phyloP scores from a whole-genome alignment of 2,113 vertebrate species.

The Anas platyrhynchos region DNA sequence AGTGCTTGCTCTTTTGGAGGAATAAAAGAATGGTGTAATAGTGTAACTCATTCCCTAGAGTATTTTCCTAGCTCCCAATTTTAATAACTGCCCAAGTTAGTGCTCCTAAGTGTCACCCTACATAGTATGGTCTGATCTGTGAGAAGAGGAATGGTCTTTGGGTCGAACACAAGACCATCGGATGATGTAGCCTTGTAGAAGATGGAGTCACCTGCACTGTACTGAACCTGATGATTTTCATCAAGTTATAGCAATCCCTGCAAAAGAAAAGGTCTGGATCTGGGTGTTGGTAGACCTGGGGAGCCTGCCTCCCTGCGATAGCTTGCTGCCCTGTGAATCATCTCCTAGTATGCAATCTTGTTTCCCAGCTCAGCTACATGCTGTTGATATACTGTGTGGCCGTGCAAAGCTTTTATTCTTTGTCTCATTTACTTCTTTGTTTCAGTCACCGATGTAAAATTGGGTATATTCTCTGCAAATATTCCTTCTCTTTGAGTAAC shows the following conservation, averaged over 20 bases:
- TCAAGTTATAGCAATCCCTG: background rate
- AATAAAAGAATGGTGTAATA: accelerated
- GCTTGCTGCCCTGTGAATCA: background rate
- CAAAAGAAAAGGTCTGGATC: background rate
- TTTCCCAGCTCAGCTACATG: background rate
- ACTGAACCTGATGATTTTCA: background rate
- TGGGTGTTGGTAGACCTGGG: background rate
- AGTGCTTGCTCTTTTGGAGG: accelerated
- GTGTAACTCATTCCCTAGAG: background rate
- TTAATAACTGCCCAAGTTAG: background rate
- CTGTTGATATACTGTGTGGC: background rate
- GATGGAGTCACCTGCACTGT: background rate
- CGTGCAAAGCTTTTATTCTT: background rate
- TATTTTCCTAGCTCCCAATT: background rate
- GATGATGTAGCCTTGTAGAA: accelerated
- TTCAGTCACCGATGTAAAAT: background rate
- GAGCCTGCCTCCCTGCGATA: background rate
- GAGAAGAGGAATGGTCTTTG: background rate
- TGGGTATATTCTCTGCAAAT: background rate
- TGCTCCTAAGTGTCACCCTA: background rate
- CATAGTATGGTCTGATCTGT: accelerated
- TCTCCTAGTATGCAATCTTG: background rate
- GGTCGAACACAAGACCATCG: accelerated
- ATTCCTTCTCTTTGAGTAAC: background rate
- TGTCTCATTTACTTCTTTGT: background rate